phyloP scores from a whole-genome alignment of 2,797 vertebrate species.

The Enteromius afrohamiltoni region DNA sequence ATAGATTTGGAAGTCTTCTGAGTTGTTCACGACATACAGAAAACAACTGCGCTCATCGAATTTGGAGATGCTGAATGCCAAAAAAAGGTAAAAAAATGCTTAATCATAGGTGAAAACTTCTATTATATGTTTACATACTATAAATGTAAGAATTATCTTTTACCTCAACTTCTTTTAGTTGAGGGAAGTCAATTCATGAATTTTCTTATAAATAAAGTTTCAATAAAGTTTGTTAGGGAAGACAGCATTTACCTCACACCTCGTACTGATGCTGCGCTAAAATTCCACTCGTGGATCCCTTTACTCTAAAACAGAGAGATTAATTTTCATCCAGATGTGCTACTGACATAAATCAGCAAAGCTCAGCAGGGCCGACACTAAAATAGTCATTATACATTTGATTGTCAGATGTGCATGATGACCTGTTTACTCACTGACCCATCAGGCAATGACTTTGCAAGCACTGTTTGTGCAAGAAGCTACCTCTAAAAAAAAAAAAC shows the following conservation, averaged over 20 bases:
- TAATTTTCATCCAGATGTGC: neutral
- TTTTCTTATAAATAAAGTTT: neutral
- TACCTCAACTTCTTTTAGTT: neutral
- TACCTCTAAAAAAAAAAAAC: neutral
- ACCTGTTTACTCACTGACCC: neutral
- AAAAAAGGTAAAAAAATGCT: neutral
- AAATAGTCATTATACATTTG: neutral
- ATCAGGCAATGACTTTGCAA: neutral
- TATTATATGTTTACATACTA: neutral
- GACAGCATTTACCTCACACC: conserved; percentile 82
- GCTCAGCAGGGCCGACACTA: neutral
- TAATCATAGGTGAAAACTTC: neutral
- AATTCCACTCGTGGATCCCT: conserved; percentile 98
- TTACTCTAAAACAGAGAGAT: conserved; percentile 77
- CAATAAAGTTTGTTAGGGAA: neutral
- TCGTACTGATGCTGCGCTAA: conserved; percentile 88
- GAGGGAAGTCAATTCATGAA: neutral
- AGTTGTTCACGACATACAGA: conserved; percentile 96
- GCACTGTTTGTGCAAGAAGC: neutral
- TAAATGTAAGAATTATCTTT: neutral
- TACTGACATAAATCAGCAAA: neutral
- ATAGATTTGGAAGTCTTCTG: conserved; percentile 98
- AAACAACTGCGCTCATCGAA: conserved; percentile 97
- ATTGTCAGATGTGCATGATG: neutral
- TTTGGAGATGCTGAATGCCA: conserved; percentile 90